These are phyloP conservation scores for Antheraea pernyi DNA, from an alignment of 1,140 invertebrate species.

Conservation along the genomic window DNA sequence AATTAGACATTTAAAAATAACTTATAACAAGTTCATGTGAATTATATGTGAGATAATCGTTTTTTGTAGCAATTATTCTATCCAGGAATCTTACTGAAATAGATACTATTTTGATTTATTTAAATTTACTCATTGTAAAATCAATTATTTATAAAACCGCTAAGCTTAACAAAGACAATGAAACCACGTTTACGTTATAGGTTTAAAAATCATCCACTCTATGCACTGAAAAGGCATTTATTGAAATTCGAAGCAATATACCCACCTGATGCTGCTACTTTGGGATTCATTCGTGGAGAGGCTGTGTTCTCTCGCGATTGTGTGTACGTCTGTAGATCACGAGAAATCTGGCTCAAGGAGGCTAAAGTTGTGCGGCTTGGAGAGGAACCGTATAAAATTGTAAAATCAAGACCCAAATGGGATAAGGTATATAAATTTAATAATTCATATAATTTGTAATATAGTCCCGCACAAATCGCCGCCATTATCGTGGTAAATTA, in stretches of 20 bases:
- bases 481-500: no score
- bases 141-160: no score
- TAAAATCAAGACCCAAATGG: slow-evolving; percentile 94
- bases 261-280: slow-evolving; percentile 89
- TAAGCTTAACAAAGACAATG: no score
- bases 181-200: slow-evolving; percentile 47
- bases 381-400: slow-evolving; percentile 96
- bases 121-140: no score
- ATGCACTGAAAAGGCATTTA: slow-evolving; percentile 92
- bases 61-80: no score
- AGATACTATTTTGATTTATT: no score
- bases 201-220: slow-evolving; percentile 97
- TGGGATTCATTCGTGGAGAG: slow-evolving; percentile 93
- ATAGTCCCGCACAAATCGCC: no score
- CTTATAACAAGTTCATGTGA: no score
- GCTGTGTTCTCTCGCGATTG: slow-evolving; percentile 94
- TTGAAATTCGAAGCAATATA: slow-evolving; percentile 99
- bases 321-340: slow-evolving; percentile 90
- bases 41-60: no score
- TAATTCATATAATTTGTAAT: background rate
- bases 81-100: no score
- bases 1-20: no score
- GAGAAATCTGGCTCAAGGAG: slow-evolving; percentile 94
- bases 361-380: slow-evolving; percentile 91
- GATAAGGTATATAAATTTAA: slow-evolving; percentile 90